These are phyloP conservation scores for Limanda limanda DNA, from an alignment of 2,113 vertebrate genomes.

Conservation along the genomic window DNA sequence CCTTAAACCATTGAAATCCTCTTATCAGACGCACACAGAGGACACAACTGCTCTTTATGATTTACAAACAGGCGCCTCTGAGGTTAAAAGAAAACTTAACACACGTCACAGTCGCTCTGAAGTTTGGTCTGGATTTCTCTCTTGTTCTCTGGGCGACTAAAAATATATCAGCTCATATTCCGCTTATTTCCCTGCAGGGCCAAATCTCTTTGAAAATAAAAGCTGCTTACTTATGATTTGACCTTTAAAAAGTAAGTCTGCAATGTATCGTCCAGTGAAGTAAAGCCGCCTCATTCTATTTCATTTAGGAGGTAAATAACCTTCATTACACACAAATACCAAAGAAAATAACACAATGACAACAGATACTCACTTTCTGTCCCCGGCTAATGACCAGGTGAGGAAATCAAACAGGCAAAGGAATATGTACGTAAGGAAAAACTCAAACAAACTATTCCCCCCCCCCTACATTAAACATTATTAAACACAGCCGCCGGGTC, in stretches of 20 bases:
- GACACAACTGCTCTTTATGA: conserved; percentile 45
- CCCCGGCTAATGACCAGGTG: neutral
- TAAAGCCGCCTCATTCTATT: neutral
- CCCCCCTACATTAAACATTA: conserved; percentile 23
- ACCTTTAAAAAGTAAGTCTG: conserved; percentile 26
- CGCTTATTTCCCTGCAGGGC: conserved; percentile 27
- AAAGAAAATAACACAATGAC: neutral
- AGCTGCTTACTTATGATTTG: conserved; percentile 1
- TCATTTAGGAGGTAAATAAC: neutral
- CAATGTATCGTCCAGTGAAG: neutral
- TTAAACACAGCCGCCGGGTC: conserved; percentile 23
- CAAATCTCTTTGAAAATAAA: conserved; percentile 14
- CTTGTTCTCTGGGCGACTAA: conserved; percentile 19
- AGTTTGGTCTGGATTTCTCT: conserved; percentile 35
- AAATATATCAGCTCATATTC: conserved; percentile 29
- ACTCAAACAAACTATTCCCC: conserved; percentile 25
- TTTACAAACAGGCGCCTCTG: conserved; percentile 43
- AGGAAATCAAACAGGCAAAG: conserved; percentile 2
- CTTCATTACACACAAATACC: neutral
- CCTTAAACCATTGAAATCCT: conserved; percentile 63
- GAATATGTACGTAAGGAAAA: neutral
- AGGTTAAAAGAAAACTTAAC: conserved; percentile 21
- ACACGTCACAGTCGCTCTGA: conserved; percentile 4
- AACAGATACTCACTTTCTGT: neutral
- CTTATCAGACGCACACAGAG: conserved; percentile 67